A percentile compares a stretch with the other conserved stretches of the same genome.
Evolutionary conservation across 2,797 vertebrate species (phyloP).

Genomic region (Lophotriccus pileatus): DNA sequence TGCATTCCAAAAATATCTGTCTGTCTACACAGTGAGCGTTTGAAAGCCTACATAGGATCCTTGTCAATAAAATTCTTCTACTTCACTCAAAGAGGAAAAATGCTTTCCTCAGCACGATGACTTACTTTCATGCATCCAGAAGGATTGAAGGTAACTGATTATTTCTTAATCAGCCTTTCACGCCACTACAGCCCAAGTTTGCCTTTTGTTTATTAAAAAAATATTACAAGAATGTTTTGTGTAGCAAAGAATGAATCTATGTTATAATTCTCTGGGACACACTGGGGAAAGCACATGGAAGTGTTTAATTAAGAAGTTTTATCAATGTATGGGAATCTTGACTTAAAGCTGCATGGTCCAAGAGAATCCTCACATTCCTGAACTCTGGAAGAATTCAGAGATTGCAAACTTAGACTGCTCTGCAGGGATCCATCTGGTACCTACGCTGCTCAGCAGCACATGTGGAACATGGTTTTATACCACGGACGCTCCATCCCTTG

Average conservation of each 20-base stretch:
- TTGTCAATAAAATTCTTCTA: slow-evolving; percentile 11
- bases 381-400: not conserved
- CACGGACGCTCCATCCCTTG: not conserved
- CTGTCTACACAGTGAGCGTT: not conserved
- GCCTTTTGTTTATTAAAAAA: not conserved
- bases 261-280: not conserved
- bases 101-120: not conserved
- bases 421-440: not conserved
- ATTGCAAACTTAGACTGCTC: not conserved
- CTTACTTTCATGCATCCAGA: not conserved
- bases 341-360: not conserved
- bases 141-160: not conserved
- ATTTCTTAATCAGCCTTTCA: not conserved
- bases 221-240: not conserved
- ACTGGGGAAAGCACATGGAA: not conserved
- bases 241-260: not conserved
- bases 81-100: not conserved
- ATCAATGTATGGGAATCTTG: not conserved
- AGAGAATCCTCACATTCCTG: not conserved
- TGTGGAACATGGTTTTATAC: not conserved
- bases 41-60: not conserved
- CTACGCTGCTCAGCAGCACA: not conserved
- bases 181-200: not conserved
- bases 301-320: not conserved
- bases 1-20: slow-evolving; percentile 58